A percentile compares a stretch with the other conserved stretches of the same genome.
Evolutionary conservation across 2,797 vertebrate genomes (phyloP).

Genomic region (Syndactyla subalaris): DNA sequence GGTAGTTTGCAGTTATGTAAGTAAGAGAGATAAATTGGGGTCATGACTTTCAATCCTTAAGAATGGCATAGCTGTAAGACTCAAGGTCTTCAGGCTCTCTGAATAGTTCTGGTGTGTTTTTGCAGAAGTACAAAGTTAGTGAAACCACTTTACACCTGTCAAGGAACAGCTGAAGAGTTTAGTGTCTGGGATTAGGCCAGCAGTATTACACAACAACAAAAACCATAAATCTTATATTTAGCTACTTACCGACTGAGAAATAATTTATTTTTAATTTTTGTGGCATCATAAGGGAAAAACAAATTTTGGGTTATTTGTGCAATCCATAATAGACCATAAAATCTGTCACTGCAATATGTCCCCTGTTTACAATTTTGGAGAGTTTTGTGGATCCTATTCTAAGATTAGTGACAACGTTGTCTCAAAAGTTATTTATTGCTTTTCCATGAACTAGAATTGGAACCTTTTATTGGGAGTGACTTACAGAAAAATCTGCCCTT

Average conservation of each 20-base stretch:
- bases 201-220: conserved; percentile 41
- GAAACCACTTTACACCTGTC: conserved; percentile 47
- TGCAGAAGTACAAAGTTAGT: neutral
- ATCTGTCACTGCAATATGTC: neutral
- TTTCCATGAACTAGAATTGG: neutral
- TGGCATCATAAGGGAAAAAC: neutral
- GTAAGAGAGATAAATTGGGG: neutral
- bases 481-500: neutral
- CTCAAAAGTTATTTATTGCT: neutral
- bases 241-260: neutral
- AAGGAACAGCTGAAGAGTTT: conserved; percentile 49
- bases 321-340: neutral
- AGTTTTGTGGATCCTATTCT: neutral
- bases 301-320: neutral
- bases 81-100: neutral
- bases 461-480: neutral
- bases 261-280: neutral
- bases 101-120: neutral
- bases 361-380: neutral
- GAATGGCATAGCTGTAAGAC: neutral
- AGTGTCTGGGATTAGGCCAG: conserved; percentile 33
- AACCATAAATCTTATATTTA: conserved; percentile 48
- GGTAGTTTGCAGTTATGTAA: neutral
- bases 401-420: neutral
- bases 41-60: neutral